A percentile compares a stretch with the other conserved stretches of the same genome.
These are phyloP conservation scores for Arctopsyche grandis DNA, from an alignment of 1,140 invertebrate species.

Conservation along the genomic window DNA sequence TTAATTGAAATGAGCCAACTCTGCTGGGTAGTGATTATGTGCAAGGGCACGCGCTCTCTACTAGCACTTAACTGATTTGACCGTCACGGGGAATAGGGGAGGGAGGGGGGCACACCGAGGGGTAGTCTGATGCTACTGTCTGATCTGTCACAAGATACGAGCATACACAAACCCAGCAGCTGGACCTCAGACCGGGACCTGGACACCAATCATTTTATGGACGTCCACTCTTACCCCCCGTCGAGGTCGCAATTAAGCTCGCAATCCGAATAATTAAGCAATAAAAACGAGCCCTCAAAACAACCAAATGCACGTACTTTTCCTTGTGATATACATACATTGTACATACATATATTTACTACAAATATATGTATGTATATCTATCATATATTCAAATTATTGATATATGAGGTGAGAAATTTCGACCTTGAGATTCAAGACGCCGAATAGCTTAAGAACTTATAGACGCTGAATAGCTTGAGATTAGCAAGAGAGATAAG, in stretches of 20 bases:
- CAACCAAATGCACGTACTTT: not conserved
- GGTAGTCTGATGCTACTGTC: slow-evolving; percentile 15
- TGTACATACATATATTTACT: too few relatives aligned
- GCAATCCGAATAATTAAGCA: slow-evolving; percentile 25
- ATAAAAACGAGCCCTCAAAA: not conserved
- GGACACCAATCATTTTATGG: slow-evolving; percentile 37
- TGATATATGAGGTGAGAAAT: too few relatives aligned
- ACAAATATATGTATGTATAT: not conserved
- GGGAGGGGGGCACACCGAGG: not conserved
- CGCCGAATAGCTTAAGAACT: too few relatives aligned
- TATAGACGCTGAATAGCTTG: too few relatives aligned
- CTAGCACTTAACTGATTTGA: slow-evolving; percentile 41
- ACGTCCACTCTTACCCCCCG: not conserved
- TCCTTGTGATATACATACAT: not conserved
- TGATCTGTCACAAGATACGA: slow-evolving; percentile 37
- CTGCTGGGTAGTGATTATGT: not conserved
- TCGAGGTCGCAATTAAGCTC: not conserved
- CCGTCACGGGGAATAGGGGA: not conserved
- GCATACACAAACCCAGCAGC: slow-evolving; percentile 9
- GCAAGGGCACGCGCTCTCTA: not conserved
- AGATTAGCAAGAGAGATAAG: too few relatives aligned
- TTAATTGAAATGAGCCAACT: slow-evolving; percentile 6
- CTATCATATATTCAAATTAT: not conserved
- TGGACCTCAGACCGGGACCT: slow-evolving; percentile 2
- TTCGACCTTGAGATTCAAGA: too few relatives aligned